A percentile compares a stretch with the other conserved stretches of the same genome.
phyloP scores from a whole-genome alignment of 2,113 vertebrate genomes.

The Oreamnos americanus region DNA sequence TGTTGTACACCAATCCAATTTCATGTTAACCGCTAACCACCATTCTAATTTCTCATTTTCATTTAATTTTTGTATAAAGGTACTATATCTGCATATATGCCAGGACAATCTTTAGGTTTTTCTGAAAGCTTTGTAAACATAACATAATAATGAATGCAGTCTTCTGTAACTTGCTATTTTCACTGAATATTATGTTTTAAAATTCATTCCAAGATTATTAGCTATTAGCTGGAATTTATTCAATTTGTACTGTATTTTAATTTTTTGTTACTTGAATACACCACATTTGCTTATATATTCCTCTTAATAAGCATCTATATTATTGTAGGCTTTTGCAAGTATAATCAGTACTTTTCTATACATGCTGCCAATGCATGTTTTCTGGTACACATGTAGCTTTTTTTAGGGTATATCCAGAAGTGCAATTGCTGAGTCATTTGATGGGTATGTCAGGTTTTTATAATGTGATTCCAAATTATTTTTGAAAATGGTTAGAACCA shows the following conservation, averaged over 20 bases:
- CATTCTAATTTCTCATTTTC: not conserved
- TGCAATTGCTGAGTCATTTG: not conserved
- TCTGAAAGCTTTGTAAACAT: not conserved
- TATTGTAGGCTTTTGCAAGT: not conserved
- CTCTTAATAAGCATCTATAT: not conserved
- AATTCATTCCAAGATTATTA: not conserved
- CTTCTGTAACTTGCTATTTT: not conserved
- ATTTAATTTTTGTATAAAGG: not conserved
- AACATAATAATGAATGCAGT: not conserved
- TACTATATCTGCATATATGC: not conserved
- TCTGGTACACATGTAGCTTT: not conserved
- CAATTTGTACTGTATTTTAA: not conserved
- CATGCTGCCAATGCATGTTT: not conserved
- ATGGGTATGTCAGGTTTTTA: not conserved
- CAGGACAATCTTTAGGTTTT: not conserved
- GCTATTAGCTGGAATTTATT: not conserved
- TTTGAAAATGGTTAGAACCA: not conserved
- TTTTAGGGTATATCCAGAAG: not conserved
- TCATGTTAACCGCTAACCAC: not conserved
- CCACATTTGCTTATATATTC: not conserved
- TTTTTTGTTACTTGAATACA: conserved; percentile 17
- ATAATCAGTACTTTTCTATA: not conserved
- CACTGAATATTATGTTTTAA: not conserved
- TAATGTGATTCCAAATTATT: not conserved
- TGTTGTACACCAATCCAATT: not conserved